Evolutionary conservation across 2,113 vertebrate genomes (phyloP).

Genomic region (Reinhardtius hippoglossoides): DNA sequence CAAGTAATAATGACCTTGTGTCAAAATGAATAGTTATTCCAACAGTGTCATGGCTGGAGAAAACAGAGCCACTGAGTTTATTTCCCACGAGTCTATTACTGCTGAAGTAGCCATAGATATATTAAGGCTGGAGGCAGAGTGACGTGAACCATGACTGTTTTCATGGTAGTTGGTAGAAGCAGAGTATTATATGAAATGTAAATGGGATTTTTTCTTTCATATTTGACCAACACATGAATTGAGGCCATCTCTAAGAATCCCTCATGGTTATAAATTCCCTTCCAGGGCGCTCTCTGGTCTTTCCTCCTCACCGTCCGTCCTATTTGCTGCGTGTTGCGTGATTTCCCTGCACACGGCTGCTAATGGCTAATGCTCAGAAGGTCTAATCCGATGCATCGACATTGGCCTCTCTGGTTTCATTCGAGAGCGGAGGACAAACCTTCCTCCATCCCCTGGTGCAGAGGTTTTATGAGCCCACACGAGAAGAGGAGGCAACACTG

Average conservation of each 20-base stretch:
- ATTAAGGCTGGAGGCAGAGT: conserved; percentile 65
- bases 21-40: conserved; percentile 68
- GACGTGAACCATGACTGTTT: conserved; percentile 42
- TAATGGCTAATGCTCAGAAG: conserved; percentile 44
- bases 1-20: conserved; percentile 47
- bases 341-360: conserved; percentile 25
- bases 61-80: conserved; percentile 62
- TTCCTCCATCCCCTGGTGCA: conserved; percentile 12
- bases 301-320: neutral
- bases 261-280: conserved; percentile 39
- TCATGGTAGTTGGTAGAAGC: conserved; percentile 17
- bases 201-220: conserved; percentile 53
- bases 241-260: conserved; percentile 39
- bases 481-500: conserved; percentile 35
- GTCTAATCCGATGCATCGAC: conserved; percentile 41
- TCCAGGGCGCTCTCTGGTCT: neutral
- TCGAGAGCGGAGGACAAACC: conserved; percentile 31
- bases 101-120: conserved; percentile 64
- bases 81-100: conserved; percentile 74
- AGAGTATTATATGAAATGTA: conserved; percentile 49
- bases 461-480: conserved; percentile 39
- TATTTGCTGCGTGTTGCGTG: conserved; percentile 5
- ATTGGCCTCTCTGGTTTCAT: conserved; percentile 33
- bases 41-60: conserved; percentile 63
- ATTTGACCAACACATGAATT: conserved; percentile 45